Base-by-base conservation (phyloP, 2,113 vertebrate species). In the Grammomys surdaster region DNA sequence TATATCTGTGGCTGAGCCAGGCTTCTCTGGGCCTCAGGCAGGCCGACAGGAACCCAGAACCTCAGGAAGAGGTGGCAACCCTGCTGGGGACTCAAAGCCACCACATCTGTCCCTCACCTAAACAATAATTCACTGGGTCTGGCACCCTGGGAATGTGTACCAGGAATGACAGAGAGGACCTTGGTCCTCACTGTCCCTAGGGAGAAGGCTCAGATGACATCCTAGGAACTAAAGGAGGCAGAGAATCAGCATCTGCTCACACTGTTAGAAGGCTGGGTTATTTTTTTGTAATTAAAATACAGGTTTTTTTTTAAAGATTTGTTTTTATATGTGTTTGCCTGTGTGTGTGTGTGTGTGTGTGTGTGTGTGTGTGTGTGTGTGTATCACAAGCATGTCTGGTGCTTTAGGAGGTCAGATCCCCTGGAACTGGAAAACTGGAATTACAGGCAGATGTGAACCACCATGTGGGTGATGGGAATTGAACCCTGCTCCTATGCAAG, bases 1-100 rank as follows among this genome's bases (percentile, higher is more conserved):
- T 58, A 76, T 0, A 7, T 14, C 24, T 5, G 8, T 0, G 2
- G 60, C 65, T 16, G 13, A 4, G 3, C 46, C 67, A 3, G 11
- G 40, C 60, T 65, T 4, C 2, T 88, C 4, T 26, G 28, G 70
- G 10, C 82, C 26, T 0, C 0, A 3, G 17, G 56, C 58, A 67
- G 36, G 43, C 51, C 3, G 20, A 60, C 43, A 36, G 72, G 40
- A 40, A 48, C 76, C 48, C 33, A 0, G 3, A 11, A 7, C 9
- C 56, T 43, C 5, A 0, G 2, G 76, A 78, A 19, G 33, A 60
- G 36, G 36, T 7, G 3, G 13, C 56, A 7, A n/a, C 46, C 76
- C 82, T 86, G 28, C 82, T 46, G 40, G 63, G 28, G 40, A 67
- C 84, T 67, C 63, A 67, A 67, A 43, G 43, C 63, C 28, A 46